Percentiles rank a stretch among this genome's conserved stretches.
phyloP scores from a whole-genome alignment of 2,113 vertebrate genomes.

The Rhinolophus sinicus region DNA sequence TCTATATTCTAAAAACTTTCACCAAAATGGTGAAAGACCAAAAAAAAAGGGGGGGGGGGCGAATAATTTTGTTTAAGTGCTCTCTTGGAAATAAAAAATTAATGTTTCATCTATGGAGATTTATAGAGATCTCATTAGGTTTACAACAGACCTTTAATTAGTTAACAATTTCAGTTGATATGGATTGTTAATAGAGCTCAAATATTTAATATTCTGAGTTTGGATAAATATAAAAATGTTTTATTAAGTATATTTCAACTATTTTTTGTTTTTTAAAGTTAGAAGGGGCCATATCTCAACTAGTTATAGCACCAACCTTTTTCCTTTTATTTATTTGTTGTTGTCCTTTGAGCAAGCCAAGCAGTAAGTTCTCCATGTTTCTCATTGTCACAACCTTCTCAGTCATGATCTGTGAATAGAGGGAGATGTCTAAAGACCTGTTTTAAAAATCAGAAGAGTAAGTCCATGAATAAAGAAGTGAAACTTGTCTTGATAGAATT shows the following conservation, averaged over 20 bases:
- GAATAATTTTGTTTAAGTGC: background rate
- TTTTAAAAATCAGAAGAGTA: conserved; percentile 29
- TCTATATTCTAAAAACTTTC: background rate
- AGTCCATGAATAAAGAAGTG: background rate
- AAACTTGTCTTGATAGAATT: background rate
- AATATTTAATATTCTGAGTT: conserved; percentile 40
- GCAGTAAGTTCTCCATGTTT: background rate
- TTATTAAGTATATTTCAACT: background rate
- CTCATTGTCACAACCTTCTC: background rate
- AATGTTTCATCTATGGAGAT: background rate
- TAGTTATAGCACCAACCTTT: background rate
- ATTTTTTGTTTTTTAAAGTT: background rate
- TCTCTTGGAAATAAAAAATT: background rate
- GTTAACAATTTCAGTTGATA: background rate
- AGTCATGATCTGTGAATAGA: background rate
- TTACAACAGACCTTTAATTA: background rate
- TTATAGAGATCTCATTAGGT: background rate
- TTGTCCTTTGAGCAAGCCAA: conserved; percentile 16
- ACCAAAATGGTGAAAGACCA: background rate
- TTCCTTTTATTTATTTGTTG: background rate
- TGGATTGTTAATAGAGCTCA: background rate
- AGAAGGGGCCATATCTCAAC: background rate
- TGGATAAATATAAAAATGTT: background rate
- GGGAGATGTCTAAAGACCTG: background rate
- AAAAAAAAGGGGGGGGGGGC: background rate